These are phyloP conservation scores for Myotis davidii DNA, from an alignment of 2,113 vertebrate genomes.

Conservation along the genomic window DNA sequence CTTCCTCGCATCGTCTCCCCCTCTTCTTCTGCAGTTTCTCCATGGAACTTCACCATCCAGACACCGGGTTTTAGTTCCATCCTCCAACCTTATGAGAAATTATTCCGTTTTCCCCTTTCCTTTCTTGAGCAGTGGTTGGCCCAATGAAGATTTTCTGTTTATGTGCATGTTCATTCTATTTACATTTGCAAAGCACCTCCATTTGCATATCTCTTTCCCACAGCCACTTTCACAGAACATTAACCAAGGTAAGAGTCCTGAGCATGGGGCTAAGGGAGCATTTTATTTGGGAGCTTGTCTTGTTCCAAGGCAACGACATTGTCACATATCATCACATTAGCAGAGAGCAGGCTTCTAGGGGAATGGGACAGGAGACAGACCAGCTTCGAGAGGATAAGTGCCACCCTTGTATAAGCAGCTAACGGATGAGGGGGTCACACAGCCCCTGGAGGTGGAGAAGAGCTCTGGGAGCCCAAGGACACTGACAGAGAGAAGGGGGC, in stretches of 20 bases:
- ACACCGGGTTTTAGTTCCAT: neutral
- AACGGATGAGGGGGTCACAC: too few species aligned
- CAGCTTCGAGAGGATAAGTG: neutral
- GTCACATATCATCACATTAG: conserved; percentile 49
- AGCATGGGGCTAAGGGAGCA: neutral
- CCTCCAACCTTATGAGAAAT: neutral
- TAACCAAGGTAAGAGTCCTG: conserved; percentile 55
- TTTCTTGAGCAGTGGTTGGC: conserved; percentile 4
- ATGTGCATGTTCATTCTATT: conserved; percentile 22
- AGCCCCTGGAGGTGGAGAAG: neutral
- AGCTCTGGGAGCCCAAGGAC: neutral
- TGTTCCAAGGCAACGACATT: conserved; percentile 45
- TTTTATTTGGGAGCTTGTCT: conserved; percentile 54
- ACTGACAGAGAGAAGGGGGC: neutral
- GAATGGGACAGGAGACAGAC: neutral
- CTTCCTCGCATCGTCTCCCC: neutral
- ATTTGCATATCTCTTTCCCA: conserved; percentile 69
- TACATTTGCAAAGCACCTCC: conserved; percentile 55
- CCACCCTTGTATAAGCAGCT: neutral
- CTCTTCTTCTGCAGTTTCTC: neutral
- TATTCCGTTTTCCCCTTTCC: neutral
- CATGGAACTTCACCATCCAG: neutral
- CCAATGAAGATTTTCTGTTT: neutral
- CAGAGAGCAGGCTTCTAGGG: conserved; percentile 2
- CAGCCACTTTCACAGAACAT: conserved; percentile 59